Evolutionary conservation across 2,113 vertebrate genomes (phyloP).

Genomic region (Rissa tridactyla): DNA sequence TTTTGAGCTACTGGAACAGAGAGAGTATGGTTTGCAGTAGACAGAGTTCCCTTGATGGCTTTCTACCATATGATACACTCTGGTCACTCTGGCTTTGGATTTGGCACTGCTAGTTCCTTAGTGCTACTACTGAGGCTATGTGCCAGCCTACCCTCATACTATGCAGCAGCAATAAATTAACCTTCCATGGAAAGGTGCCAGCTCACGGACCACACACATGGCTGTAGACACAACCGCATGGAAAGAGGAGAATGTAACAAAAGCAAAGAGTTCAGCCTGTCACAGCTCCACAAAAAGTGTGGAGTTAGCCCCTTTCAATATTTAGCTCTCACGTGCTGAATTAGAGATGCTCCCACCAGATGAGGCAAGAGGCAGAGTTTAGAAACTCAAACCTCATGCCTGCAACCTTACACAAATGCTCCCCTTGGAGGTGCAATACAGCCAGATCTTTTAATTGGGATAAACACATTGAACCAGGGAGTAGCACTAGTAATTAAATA

Average conservation of each 20-base stretch:
- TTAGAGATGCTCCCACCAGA: neutral
- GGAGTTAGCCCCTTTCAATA: neutral
- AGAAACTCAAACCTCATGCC: neutral
- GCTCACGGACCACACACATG: neutral
- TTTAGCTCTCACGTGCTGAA: neutral
- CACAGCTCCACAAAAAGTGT: neutral
- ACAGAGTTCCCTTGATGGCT: neutral
- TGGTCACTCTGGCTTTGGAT: neutral
- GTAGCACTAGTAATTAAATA: neutral
- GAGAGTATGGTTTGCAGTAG: neutral
- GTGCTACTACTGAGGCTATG: neutral
- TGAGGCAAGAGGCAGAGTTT: neutral
- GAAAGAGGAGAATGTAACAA: neutral
- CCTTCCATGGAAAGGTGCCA: neutral
- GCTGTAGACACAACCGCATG: neutral
- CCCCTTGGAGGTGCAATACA: neutral
- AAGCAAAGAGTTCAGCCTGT: neutral
- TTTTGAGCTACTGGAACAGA: neutral
- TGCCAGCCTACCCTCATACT: neutral
- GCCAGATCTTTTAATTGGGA: neutral
- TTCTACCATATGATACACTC: neutral
- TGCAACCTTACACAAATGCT: neutral
- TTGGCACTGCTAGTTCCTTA: neutral
- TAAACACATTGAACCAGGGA: neutral
- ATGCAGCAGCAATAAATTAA: neutral